Conservation (phyloP, 2,797 vertebrate genomes). For the Platalea minor region DNA sequence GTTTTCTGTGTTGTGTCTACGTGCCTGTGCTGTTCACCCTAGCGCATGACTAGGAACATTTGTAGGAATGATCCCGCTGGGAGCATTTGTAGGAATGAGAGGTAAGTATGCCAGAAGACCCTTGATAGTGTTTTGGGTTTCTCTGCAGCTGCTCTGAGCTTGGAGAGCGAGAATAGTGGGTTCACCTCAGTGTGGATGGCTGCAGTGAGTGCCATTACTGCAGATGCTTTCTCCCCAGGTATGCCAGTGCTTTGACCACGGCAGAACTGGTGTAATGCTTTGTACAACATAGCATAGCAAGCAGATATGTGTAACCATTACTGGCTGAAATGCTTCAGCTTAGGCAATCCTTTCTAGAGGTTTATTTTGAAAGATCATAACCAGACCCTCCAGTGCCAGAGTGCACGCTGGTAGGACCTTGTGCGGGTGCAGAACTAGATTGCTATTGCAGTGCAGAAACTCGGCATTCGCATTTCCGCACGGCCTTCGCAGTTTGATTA, state of each 20-base stretch:
- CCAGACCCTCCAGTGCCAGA: neutral
- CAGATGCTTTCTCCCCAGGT: neutral
- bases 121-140: neutral
- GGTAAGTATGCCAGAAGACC: neutral
- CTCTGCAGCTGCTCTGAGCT: neutral
- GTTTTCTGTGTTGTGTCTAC: neutral
- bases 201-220: neutral
- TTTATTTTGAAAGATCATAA: neutral
- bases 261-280: neutral
- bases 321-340: neutral
- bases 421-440: neutral
- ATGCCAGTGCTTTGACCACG: neutral
- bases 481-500: neutral
- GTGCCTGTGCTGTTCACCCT: neutral
- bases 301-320: accelerated
- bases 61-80: neutral
- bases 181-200: neutral
- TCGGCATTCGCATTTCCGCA: accelerated
- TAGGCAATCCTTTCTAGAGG: neutral
- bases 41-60: accelerated
- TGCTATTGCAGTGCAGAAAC: neutral
- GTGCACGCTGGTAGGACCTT: neutral
- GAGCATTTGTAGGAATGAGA: neutral
- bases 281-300: accelerated
- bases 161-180: neutral